Evolutionary conservation across 1,140 invertebrate species (phyloP).

Genomic region (Drosophila baimaii): DNA sequence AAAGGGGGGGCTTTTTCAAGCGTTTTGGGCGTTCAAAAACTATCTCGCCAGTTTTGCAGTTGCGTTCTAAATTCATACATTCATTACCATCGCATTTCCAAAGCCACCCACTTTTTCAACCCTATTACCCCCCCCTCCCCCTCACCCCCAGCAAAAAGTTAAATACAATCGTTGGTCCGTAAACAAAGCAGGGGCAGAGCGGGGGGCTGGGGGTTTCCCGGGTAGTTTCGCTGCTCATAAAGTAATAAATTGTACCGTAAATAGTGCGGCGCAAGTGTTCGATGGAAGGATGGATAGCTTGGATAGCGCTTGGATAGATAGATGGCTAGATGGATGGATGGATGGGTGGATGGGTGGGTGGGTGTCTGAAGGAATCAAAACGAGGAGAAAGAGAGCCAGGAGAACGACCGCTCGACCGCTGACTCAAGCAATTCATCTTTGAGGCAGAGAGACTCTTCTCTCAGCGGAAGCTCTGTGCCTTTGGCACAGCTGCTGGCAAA

Average conservation of each 20-base stretch:
- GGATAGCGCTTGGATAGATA: slow-evolving; percentile 17
- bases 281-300: slow-evolving; percentile 39
- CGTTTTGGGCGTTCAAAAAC: slow-evolving; percentile 53
- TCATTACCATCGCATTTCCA: slow-evolving; percentile 80
- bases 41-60: slow-evolving; percentile 79
- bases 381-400: neutral
- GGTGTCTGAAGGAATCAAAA: slow-evolving; percentile 1
- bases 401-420: neutral
- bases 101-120: neutral
- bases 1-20: neutral
- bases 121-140: neutral
- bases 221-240: slow-evolving; percentile 75
- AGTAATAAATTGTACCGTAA: slow-evolving; percentile 83
- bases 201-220: neutral
- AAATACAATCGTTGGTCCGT: slow-evolving; percentile 80
- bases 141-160: slow-evolving; percentile 48
- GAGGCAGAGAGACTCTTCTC: slow-evolving; percentile 33
- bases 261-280: slow-evolving; percentile 77
- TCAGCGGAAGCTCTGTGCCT: slow-evolving; percentile 11
- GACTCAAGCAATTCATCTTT: slow-evolving; percentile 72
- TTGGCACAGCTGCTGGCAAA: slow-evolving; percentile 44
- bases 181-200: slow-evolving; percentile 50
- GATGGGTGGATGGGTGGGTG: slow-evolving; percentile 17
- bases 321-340: slow-evolving; percentile 4
- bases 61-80: slow-evolving; percentile 83